Percentiles rank a stretch among this genome's conserved stretches.
phyloP scores from a whole-genome alignment of 2,888 invertebrate genomes.

The Drosophila formosana region DNA sequence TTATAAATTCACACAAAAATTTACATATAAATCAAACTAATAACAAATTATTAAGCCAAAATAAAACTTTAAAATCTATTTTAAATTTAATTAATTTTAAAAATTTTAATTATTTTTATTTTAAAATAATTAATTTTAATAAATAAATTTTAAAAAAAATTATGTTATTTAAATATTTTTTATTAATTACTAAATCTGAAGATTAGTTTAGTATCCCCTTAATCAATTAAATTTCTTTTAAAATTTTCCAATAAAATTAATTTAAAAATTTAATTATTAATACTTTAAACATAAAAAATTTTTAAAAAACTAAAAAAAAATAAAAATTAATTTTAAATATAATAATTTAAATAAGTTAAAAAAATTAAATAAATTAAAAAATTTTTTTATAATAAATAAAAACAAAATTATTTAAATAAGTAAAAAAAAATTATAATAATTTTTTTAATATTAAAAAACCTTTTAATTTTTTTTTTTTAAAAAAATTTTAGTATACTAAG shows the following conservation, averaged over 20 bases:
- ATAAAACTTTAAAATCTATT: conserved; percentile 83
- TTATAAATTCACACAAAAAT: conserved; percentile 85
- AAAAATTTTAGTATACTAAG: conserved; percentile 81
- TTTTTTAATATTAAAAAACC: conserved; percentile 22
- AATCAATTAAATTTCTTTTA: conserved; percentile 1
- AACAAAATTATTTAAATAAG: not conserved
- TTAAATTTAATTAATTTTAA: conserved; percentile 5
- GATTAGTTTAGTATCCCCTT: not conserved
- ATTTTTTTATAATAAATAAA: conserved; percentile 86
- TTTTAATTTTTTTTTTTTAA: conserved; percentile 67
- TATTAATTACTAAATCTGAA: conserved; percentile 33
- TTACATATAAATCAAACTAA: conserved; percentile 87
- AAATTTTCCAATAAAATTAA: not conserved
- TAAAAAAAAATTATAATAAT: conserved; percentile 16
- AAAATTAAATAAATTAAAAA: conserved; percentile 85
- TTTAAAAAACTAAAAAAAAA: not conserved
- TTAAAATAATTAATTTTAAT: conserved; percentile 8
- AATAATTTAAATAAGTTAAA: conserved; percentile 6
- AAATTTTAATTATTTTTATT: conserved; percentile 4
- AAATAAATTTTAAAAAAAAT: not conserved
- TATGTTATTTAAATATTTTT: conserved; percentile 4
- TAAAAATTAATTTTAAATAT: not conserved
- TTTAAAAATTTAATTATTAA: conserved; percentile 4
- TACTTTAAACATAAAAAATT: conserved; percentile 1
- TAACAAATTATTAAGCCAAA: conserved; percentile 86